phyloP scores from a whole-genome alignment of 2,113 vertebrate genomes.

The Albula goreensis region DNA sequence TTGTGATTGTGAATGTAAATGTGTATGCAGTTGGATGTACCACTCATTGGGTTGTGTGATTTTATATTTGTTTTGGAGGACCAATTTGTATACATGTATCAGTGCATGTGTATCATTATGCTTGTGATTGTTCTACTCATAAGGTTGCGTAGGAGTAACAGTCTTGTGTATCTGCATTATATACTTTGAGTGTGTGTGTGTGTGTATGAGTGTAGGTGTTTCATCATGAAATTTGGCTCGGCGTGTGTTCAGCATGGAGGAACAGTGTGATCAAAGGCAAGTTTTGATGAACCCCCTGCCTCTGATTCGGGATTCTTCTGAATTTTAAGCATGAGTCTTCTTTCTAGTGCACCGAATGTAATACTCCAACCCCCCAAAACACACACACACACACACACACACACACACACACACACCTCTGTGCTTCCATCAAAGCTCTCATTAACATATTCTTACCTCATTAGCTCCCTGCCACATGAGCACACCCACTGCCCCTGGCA shows the following conservation, averaged over 20 bases:
- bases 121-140: neutral
- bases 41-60: neutral
- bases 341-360: neutral
- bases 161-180: neutral
- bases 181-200: neutral
- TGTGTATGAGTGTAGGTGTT: neutral
- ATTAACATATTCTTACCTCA: slow-evolving; percentile 25
- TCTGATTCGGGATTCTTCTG: neutral
- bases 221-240: neutral
- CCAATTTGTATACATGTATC: neutral
- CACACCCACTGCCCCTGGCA: neutral
- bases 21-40: neutral
- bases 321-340: slow-evolving; percentile 1
- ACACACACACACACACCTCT: neutral
- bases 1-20: neutral
- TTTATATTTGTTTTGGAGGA: neutral
- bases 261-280: neutral
- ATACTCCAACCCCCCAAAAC: too few species aligned
- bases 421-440: slow-evolving; percentile 7
- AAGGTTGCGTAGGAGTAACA: neutral
- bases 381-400: neutral
- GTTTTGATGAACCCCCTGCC: slow-evolving; percentile 3
- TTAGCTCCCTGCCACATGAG: neutral
- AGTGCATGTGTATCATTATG: neutral
- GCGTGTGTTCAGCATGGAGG: too few species aligned